Percentiles rank a stretch among this genome's conserved stretches.
phyloP scores from a whole-genome alignment of 2,113 vertebrate species.

The Ascaphus truei region DNA sequence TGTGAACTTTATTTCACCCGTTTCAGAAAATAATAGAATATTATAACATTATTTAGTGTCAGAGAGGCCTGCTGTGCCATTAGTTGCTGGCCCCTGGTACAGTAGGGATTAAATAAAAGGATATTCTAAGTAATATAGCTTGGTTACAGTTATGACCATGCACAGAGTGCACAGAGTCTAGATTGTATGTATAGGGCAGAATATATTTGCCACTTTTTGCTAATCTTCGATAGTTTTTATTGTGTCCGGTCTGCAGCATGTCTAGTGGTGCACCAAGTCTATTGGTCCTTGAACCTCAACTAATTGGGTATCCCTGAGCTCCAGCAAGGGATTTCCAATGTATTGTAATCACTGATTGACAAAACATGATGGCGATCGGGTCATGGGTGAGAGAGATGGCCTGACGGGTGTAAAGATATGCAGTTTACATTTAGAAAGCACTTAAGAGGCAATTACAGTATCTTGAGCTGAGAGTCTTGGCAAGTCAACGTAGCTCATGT shows the following conservation, averaged over 20 bases:
- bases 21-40: not conserved
- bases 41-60: not conserved
- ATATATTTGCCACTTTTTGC: too few species aligned
- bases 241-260: too few species aligned
- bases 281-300: not conserved
- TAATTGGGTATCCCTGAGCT: not conserved
- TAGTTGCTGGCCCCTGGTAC: not conserved
- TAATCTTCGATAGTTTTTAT: too few species aligned
- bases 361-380: too few species aligned
- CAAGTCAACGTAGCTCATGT: not conserved
- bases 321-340: not conserved
- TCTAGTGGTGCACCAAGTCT: too few species aligned
- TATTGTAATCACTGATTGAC: too few species aligned
- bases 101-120: not conserved
- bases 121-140: not conserved
- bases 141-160: not conserved
- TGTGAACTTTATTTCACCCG: slow-evolving; percentile 2
- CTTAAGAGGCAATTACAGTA: not conserved
- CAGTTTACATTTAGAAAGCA: not conserved
- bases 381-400: too few species aligned
- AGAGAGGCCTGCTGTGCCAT: not conserved
- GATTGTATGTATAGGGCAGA: not conserved
- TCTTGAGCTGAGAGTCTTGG: not conserved
- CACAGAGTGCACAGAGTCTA: not conserved
- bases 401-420: not conserved